Percentiles rank a stretch among this genome's conserved stretches.
Evolutionary conservation across 2,113 vertebrate genomes (phyloP).

Genomic region (Apaloderma vittatum): DNA sequence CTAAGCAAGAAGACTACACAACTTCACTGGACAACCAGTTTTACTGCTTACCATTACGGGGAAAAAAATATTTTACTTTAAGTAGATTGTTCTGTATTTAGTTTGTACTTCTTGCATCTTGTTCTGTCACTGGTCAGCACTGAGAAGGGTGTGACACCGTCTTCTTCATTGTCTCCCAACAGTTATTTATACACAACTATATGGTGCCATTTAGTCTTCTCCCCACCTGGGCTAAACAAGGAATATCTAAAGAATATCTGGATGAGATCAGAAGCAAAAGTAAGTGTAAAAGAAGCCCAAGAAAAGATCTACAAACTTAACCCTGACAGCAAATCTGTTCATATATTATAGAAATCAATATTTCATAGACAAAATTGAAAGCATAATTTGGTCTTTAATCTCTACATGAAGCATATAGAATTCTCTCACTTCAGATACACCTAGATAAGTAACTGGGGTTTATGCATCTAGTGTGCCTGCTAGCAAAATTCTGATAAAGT

Average conservation of each 20-base stretch:
- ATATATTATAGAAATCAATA: background rate
- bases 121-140: background rate
- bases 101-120: background rate
- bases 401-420: background rate
- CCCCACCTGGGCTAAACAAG: background rate
- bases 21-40: background rate
- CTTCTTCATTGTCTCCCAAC: background rate
- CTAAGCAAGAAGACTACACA: background rate
- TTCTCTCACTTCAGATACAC: background rate
- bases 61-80: background rate
- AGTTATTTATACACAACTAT: background rate
- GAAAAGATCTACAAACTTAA: background rate
- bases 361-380: background rate
- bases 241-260: background rate
- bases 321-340: background rate
- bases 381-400: background rate
- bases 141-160: background rate
- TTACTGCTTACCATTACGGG: background rate
- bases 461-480: background rate
- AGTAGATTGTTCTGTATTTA: background rate
- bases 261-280: background rate
- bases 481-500: background rate
- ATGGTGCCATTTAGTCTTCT: background rate
- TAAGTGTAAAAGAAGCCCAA: background rate
- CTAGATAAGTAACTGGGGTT: background rate